Evolutionary conservation across 2,888 invertebrate genomes (phyloP).

Genomic region (Synanthedon vespiformis): DNA sequence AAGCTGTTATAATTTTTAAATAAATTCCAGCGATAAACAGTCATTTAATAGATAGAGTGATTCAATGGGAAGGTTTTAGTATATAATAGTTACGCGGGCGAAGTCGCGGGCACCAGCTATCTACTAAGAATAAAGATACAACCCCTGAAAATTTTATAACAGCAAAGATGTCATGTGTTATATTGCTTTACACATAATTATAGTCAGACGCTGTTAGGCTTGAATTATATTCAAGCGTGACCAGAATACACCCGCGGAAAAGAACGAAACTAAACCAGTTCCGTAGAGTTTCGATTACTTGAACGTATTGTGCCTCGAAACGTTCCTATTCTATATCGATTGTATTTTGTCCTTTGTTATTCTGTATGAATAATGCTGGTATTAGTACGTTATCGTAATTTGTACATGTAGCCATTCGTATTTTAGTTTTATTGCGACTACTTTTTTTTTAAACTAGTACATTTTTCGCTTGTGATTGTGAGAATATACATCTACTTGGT

Average conservation of each 20-base stretch:
- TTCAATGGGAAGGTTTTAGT: no score
- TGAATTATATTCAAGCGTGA: neutral
- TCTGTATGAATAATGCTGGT: slow-evolving; percentile 1
- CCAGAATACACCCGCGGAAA: slow-evolving; percentile 8
- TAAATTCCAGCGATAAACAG: neutral
- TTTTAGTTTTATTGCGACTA: neutral
- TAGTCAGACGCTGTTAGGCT: neutral
- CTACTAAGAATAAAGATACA: no score
- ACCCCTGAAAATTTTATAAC: no score
- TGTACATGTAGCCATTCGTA: neutral
- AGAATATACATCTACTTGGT: no score
- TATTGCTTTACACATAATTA: no score
- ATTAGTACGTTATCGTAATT: slow-evolving; percentile 3
- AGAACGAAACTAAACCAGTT: slow-evolving; percentile 12
- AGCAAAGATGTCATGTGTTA: no score
- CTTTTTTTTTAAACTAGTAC: no score
- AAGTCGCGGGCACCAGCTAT: no score
- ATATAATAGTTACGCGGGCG: no score
- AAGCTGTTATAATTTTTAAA: no score
- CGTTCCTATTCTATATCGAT: slow-evolving; percentile 20
- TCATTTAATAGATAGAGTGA: no score
- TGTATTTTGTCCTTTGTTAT: slow-evolving; percentile 11
- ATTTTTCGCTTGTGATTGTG: no score
- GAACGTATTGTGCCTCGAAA: slow-evolving; percentile 12
- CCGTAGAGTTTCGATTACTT: slow-evolving; percentile 18